These are phyloP conservation scores for Melangyna quadrimaculata DNA, from an alignment of 2,888 invertebrate species.

Conservation along the genomic window DNA sequence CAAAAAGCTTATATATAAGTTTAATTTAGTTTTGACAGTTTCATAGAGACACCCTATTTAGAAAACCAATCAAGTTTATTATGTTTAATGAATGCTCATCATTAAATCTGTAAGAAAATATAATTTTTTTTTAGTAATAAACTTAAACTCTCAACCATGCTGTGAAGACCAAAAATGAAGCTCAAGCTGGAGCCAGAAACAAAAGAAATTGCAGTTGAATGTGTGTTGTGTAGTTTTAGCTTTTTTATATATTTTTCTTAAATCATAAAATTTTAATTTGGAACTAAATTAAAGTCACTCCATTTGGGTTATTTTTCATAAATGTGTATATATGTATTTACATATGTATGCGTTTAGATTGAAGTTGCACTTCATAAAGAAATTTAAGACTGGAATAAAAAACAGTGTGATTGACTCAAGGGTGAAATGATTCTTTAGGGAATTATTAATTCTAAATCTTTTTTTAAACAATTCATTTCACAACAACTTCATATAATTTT, in stretches of 20 bases:
- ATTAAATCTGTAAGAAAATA: conserved; percentile 53
- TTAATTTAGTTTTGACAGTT: no score
- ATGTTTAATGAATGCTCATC: conserved; percentile 31
- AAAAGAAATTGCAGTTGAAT: not conserved
- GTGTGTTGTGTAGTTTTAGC: not conserved
- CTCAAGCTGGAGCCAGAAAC: not conserved
- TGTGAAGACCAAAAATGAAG: not conserved
- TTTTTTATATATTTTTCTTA: not conserved
- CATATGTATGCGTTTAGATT: not conserved
- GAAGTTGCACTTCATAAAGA: not conserved
- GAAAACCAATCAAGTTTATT: not conserved
- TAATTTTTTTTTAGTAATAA: conserved; percentile 55
- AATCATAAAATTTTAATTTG: conserved; percentile 13
- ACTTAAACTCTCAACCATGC: conserved; percentile 33
- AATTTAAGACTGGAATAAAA: not conserved
- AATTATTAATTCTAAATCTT: not conserved
- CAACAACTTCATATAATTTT: no score
- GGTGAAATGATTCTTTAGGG: not conserved
- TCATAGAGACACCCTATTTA: not conserved
- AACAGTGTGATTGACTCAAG: not conserved
- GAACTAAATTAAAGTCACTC: no score
- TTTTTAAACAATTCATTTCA: not conserved
- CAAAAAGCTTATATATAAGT: no score
- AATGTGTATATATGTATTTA: not conserved
- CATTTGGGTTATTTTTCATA: not conserved